Evolutionary conservation across 2,797 vertebrate species (phyloP).

Genomic region (Rhinoraja longicauda): DNA sequence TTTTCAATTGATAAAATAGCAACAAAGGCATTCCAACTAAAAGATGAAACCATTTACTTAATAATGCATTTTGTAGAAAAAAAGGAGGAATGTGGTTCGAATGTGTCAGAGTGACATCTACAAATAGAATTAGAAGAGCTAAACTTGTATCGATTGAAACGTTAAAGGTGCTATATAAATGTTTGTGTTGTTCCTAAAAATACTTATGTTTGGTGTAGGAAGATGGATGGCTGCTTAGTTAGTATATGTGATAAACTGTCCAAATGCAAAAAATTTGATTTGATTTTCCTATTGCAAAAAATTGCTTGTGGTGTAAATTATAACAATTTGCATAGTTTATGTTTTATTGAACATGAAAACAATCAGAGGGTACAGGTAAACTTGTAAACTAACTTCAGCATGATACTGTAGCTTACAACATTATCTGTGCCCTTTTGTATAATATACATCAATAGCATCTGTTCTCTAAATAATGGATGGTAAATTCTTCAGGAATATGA

Average conservation of each 20-base stretch:
- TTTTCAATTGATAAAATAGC: not conserved
- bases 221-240: not conserved
- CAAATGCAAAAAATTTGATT: not conserved
- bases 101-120: not conserved
- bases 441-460: not conserved
- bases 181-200: not conserved
- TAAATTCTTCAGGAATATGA: conserved; percentile 34
- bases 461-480: conserved; percentile 4
- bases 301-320: not conserved
- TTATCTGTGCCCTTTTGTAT: not conserved
- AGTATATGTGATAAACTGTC: not conserved
- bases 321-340: not conserved
- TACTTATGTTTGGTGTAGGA: not conserved
- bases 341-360: not conserved
- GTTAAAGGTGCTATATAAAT: conserved; percentile 22
- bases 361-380: not conserved
- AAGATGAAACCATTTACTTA: not conserved
- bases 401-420: not conserved
- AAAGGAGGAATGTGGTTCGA: not conserved
- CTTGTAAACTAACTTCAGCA: not conserved
- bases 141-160: not conserved
- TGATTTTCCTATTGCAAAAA: not conserved
- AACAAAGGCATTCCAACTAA: not conserved
- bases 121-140: not conserved
- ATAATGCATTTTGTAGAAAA: not conserved